Conservation (phyloP, 2,113 vertebrate species). For the Salminus brasiliensis region DNA sequence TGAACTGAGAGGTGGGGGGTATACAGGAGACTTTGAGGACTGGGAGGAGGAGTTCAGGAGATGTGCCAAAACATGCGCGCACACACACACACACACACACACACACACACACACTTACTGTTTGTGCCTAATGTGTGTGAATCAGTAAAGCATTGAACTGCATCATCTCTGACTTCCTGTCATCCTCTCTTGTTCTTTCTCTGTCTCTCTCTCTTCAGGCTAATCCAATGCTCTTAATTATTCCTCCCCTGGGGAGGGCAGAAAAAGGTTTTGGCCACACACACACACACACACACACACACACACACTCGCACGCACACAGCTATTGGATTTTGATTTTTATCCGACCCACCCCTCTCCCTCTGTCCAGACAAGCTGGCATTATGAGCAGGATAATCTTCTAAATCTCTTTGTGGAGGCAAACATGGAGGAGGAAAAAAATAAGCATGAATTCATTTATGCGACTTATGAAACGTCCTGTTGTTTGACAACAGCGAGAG, state of each 20-base stretch:
- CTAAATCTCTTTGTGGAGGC: conserved; percentile 57
- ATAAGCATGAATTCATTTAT: conserved; percentile 37
- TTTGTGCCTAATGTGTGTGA: background rate
- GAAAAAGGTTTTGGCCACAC: conserved; percentile 34
- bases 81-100: too few relatives aligned
- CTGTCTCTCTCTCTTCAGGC: conserved; percentile 21
- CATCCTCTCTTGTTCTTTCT: conserved; percentile 51
- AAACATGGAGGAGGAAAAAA: conserved; percentile 15
- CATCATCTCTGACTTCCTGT: conserved; percentile 33
- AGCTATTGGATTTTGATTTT: conserved; percentile 24
- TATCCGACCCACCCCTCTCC: background rate
- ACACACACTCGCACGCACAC: background rate
- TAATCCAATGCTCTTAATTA: conserved; percentile 55
- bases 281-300: background rate
- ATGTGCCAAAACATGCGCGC: too few relatives aligned
- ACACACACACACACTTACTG: too few relatives aligned
- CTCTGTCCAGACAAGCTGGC: conserved; percentile 47
- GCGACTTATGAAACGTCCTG: conserved; percentile 42
- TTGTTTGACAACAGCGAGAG: conserved; percentile 32
- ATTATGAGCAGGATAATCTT: conserved; percentile 56
- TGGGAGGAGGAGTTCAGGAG: too few relatives aligned
- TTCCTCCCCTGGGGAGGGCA: conserved; percentile 37
- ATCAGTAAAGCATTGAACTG: conserved; percentile 25
- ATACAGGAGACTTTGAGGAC: too few relatives aligned
- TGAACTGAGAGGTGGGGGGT: too few relatives aligned